A percentile compares a stretch with the other conserved stretches of the same genome.
These are phyloP conservation scores for Phycodurus eques DNA, from an alignment of 2,113 vertebrate species.

Conservation along the genomic window DNA sequence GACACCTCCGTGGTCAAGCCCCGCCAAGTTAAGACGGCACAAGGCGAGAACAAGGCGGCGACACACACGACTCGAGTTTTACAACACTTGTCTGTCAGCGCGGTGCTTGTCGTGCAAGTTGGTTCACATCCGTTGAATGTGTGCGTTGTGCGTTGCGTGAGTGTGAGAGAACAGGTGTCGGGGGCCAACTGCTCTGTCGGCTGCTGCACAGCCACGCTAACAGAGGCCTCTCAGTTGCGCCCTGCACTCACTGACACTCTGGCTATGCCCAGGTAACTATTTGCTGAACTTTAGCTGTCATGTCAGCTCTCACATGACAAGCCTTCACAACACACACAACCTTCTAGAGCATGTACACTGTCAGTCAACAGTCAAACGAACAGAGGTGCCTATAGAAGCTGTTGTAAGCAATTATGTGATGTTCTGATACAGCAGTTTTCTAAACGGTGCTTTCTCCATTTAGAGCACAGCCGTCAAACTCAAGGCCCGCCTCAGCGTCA, in stretches of 20 bases:
- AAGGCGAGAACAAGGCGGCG: constrained; percentile 20
- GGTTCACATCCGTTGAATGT: background rate
- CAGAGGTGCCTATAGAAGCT: constrained; percentile 13
- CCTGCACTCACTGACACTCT: constrained; percentile 32
- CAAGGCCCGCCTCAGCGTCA: too few relatives aligned
- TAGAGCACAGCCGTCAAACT: too few relatives aligned
- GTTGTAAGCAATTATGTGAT: constrained; percentile 14
- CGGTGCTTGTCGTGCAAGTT: constrained; percentile 17
- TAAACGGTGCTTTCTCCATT: background rate
- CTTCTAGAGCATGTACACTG: constrained; percentile 43
- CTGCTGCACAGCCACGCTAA: constrained; percentile 20
- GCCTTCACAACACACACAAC: constrained; percentile 7
- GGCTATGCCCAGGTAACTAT: constrained; percentile 40
- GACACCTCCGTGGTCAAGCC: background rate
- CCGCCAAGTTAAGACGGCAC: background rate
- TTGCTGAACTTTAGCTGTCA: constrained; percentile 60
- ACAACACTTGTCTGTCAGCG: constrained; percentile 12
- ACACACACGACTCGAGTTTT: constrained; percentile 19
- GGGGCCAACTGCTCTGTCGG: constrained; percentile 35
- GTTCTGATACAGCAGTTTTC: constrained; percentile 12
- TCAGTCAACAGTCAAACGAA: constrained; percentile 42
- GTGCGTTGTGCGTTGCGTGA: constrained; percentile 30
- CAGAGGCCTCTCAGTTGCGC: constrained; percentile 11
- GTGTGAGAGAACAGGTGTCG: constrained; percentile 54
- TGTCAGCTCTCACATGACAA: constrained; percentile 28